Conservation (phyloP, 2,113 vertebrate species). For the Scytalopus superciliaris region DNA sequence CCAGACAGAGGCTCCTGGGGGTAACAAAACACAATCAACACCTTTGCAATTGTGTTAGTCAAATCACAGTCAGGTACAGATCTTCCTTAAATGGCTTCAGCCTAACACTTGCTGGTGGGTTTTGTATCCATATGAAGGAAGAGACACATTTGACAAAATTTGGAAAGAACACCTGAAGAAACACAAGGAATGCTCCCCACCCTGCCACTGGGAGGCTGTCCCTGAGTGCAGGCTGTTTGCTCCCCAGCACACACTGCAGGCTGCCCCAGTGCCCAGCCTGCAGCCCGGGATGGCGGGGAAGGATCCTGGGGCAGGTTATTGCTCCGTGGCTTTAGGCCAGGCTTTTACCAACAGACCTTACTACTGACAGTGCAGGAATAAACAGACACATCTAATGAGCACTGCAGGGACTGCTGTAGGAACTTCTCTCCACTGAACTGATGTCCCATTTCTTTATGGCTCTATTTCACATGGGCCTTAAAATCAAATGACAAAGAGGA, state of each 20-base stretch:
- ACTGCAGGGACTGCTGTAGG: neutral
- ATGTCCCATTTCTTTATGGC: neutral
- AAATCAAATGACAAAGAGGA: neutral
- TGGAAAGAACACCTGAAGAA: neutral
- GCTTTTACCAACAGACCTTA: neutral
- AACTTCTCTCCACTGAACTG: neutral
- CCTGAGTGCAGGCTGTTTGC: neutral
- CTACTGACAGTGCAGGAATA: neutral
- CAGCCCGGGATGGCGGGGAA: neutral
- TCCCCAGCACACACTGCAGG: neutral
- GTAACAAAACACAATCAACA: neutral
- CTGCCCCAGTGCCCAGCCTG: neutral
- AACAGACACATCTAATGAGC: conserved; percentile 5
- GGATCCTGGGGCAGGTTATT: neutral
- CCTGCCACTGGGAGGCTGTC: neutral
- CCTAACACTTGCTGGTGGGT: neutral
- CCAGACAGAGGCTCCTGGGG: conserved; percentile 82
- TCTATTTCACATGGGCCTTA: neutral
- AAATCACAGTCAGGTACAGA: neutral
- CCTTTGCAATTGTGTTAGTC: neutral
- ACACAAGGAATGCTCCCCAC: neutral
- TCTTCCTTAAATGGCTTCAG: neutral
- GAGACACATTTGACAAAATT: neutral
- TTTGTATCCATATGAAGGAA: neutral
- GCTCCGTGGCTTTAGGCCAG: conserved; percentile 2